Base-by-base conservation (phyloP, 1,140 invertebrate genomes). In the Hylaeus volcanicus region DNA sequence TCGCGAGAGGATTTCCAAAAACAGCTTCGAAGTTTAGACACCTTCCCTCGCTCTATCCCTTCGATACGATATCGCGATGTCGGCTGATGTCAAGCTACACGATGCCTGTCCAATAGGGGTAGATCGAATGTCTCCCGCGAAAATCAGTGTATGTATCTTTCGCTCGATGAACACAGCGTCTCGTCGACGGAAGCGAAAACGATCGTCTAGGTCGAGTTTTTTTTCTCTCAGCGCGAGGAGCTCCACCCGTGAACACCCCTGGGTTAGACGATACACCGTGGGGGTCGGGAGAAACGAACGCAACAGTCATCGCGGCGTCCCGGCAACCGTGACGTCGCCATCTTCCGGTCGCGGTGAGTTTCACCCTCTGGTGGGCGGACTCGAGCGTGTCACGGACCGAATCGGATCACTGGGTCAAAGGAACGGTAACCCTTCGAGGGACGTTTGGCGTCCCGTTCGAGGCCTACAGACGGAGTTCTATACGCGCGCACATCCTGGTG, bases 331-430 rank as follows among this genome's bases (percentile, higher is more conserved):
- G 37, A 70, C 64, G 74, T 71, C 66, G 74, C 74, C 77, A 86
- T 81, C 81, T 83, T 83, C 60, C 80, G 73, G 60, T 74, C 51
- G 61, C 51, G 14, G 51, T 14, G 68, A 55, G 37, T 68, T 84
- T 75, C 61, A 81, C 45, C 12, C 45, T 3, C 41, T 9, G 58
- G 53, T 43, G 79, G 48, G 12, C 26, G 68, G 69, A 68, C 56
- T 61, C 64, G 73, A 51, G 51, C 45, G 68, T 81, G 78, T 43
- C 45, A 51, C 61, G 45, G 11, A 69, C 48, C 45, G 58, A 81
- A 84, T 15, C 84, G 65, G 70, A 86, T 86, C 74, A 84, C 55
- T 81, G 58, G 74, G 74, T 87, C 78, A 86, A 72, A 86, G 53
- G 71, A 70, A 56, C 64, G 14, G 39, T 70, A 37, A 11, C 53